Evolutionary conservation across 2,888 invertebrate species (phyloP).

Genomic region (Phania funesta): DNA sequence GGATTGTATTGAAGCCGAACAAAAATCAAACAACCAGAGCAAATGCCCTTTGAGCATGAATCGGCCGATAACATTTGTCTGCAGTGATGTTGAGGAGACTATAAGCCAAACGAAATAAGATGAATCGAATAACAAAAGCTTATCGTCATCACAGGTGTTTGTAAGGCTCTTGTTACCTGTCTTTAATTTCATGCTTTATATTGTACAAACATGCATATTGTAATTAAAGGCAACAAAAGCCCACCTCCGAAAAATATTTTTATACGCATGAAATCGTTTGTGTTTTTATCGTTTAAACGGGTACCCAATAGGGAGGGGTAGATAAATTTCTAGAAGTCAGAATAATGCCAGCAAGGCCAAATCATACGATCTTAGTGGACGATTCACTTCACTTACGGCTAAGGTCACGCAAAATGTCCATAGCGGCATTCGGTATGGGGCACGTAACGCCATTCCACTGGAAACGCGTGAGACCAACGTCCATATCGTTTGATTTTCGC

Average conservation of each 20-base stretch:
- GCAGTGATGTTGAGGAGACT: slow-evolving; percentile 10
- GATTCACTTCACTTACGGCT: no score
- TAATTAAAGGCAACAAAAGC: slow-evolving; percentile 67
- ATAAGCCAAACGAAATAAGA: neutral
- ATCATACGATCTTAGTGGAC: no score
- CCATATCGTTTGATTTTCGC: no score
- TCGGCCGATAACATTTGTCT: slow-evolving; percentile 37
- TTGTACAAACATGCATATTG: slow-evolving; percentile 65
- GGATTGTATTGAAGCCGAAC: slow-evolving; percentile 38
- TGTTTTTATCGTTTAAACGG: slow-evolving; percentile 29
- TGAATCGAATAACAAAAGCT: slow-evolving; percentile 46
- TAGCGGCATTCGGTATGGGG: no score
- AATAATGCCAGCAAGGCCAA: no score
- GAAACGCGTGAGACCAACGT: no score
- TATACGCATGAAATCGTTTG: slow-evolving; percentile 45
- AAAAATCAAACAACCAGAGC: slow-evolving; percentile 45
- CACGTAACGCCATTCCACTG: no score
- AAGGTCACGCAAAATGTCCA: no score
- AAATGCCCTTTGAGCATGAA: slow-evolving; percentile 61
- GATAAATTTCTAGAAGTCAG: no score
- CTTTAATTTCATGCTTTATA: slow-evolving; percentile 67
- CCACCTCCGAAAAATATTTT: slow-evolving; percentile 60
- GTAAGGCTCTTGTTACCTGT: slow-evolving; percentile 67
- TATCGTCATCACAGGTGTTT: slow-evolving; percentile 68
- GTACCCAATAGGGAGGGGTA: no score